phyloP scores from a whole-genome alignment of 2,113 vertebrate genomes.

The Alces alces region DNA sequence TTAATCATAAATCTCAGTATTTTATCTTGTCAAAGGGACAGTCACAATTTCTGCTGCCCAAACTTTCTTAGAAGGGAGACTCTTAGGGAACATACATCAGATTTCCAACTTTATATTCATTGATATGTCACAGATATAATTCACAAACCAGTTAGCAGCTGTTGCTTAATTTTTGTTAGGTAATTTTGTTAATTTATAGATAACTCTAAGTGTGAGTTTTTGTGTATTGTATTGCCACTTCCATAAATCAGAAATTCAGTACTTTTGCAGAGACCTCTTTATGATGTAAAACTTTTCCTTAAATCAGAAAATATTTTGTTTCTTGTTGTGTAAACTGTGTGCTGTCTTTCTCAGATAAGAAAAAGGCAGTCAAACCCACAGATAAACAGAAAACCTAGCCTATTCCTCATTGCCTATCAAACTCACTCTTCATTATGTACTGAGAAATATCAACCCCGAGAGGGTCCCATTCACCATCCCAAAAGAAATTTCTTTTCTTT shows the following conservation, averaged over 20 bases:
- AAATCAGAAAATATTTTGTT: background rate
- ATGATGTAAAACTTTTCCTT: background rate
- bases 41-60: background rate
- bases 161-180: background rate
- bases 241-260: background rate
- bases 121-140: background rate
- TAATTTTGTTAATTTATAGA: background rate
- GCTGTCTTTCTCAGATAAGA: constrained; percentile 40
- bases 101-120: background rate
- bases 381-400: constrained; percentile 13
- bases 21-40: background rate
- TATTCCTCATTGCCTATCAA: background rate
- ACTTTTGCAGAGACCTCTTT: background rate
- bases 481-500: background rate
- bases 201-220: background rate
- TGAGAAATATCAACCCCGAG: background rate
- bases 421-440: background rate
- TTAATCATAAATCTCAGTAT: background rate
- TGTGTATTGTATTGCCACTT: background rate
- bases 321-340: background rate
- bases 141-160: background rate
- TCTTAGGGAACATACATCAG: background rate
- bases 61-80: background rate
- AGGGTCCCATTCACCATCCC: background rate
- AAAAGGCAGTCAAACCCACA: constrained; percentile 41